Evolutionary conservation across 2,888 invertebrate genomes (phyloP).

Genomic region (Diaperis boleti): DNA sequence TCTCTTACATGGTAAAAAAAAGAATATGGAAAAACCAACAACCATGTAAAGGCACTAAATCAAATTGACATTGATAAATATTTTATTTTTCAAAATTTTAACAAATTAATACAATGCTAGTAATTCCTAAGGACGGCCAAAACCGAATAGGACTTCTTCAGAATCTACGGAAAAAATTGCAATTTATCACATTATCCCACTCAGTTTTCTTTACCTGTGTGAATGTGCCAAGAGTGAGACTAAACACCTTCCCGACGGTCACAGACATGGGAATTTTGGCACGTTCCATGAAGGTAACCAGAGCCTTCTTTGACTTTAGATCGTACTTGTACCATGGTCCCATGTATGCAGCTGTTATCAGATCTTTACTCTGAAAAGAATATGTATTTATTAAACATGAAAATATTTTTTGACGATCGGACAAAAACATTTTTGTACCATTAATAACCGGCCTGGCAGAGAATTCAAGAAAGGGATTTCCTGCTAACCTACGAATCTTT

Average conservation of each 20-base stretch:
- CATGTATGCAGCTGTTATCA: slow-evolving; percentile 49
- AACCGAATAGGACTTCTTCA: slow-evolving; percentile 1
- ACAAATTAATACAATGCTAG: background rate
- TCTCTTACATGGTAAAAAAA: too few species aligned
- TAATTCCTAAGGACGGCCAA: background rate
- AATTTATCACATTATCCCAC: background rate
- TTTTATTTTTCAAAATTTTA: too few species aligned
- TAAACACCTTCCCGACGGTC: slow-evolving; percentile 7
- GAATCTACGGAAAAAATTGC: background rate
- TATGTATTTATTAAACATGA: too few species aligned
- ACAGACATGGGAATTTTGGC: slow-evolving; percentile 5
- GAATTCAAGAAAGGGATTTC: too few species aligned
- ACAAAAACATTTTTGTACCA: too few species aligned
- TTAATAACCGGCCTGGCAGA: too few species aligned
- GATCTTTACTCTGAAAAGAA: slow-evolving; percentile 64
- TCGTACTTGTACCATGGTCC: slow-evolving; percentile 4
- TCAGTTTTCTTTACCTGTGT: background rate
- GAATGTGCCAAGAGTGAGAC: slow-evolving; percentile 2
- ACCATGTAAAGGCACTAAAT: too few species aligned
- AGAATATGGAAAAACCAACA: too few species aligned
- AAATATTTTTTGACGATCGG: too few species aligned
- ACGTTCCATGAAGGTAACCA: slow-evolving; percentile 13
- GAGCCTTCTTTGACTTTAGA: background rate
- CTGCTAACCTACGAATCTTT: too few species aligned
- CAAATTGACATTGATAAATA: too few species aligned